Evolutionary conservation across 2,113 vertebrate species (phyloP), one percentile per base, ranked within the genome.

Genomic region (Bambusicola thoracicus): DNA sequence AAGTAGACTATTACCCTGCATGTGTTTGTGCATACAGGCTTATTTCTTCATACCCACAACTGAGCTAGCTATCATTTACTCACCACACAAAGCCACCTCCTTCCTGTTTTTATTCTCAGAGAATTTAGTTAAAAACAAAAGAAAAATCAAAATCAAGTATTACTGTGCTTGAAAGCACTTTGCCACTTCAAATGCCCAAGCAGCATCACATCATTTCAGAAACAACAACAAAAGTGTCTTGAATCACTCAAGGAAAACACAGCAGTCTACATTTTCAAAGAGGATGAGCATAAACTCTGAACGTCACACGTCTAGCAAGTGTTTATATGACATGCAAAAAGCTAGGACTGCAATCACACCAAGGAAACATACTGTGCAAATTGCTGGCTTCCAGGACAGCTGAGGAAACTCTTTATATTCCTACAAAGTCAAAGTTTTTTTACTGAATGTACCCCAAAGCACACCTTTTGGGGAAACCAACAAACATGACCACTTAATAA

Each of bases 1-100:
- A 95, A 95, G 91, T 90, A 92, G 88, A 89, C 92, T 87, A 90
- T 92, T 94, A 92, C 90, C 66, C 96, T 93, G 92, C 89, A 0
- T 94, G 90, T 76, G 94, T 91, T 94, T 86, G 53, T 63, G 59
- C 15, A 0, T 48, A 75, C 80, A 86, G 56, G 29, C 87, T 67
- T 90, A 59, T 91, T 95, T 93, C 65, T 62, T 66, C 8, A 1
- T 81, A 87, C 77, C 58, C 77, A 91, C 92, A 90, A 49, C 87
- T 12, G 70, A 32, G 93, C 70, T 85, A 62, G 87, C 65, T 90
- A 68, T 82, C 88, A 84, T 91, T 95, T 88, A 79, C 56, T 85
- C 81, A 81, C 68, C 75, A 93, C 72, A 69, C 85, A 93, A 91
- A 84, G 62, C 27, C 55, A 13, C 62, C 70, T 92, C 72, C 48